phyloP scores from a whole-genome alignment of 2,113 vertebrate species.

The Sakesphorus luctuosus region DNA sequence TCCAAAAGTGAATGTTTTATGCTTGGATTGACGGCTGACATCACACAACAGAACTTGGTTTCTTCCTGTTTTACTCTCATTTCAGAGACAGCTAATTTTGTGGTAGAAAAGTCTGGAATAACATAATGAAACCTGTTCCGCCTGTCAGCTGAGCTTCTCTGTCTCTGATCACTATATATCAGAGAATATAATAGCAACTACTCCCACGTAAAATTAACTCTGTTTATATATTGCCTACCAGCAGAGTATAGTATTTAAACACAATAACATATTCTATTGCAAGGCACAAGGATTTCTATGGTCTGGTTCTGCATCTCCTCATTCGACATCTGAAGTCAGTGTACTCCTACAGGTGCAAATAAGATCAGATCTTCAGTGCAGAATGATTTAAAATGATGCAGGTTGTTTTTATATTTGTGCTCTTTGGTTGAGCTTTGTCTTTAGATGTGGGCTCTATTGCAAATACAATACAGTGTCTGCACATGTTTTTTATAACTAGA shows the following conservation, averaged over 20 bases:
- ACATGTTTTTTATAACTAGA: constrained; percentile 24
- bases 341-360: neutral
- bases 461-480: constrained; percentile 30
- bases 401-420: neutral
- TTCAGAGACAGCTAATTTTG: neutral
- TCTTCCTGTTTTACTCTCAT: neutral
- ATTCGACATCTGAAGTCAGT: neutral
- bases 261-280: neutral
- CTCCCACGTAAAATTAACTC: neutral
- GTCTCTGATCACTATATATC: neutral
- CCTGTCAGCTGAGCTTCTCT: neutral
- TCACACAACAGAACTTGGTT: rapidly evolving
- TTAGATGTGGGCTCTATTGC: neutral
- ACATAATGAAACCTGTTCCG: constrained; percentile 15
- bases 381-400: neutral
- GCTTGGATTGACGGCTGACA: neutral
- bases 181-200: neutral
- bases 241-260: neutral
- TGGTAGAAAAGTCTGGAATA: neutral
- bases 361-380: neutral
- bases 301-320: neutral
- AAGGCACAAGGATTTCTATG: neutral
- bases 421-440: neutral
- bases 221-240: neutral
- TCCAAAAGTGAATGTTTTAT: neutral